These are phyloP conservation scores for Pelmatolapia mariae DNA, from an alignment of 2,113 vertebrate species.

Conservation along the genomic window DNA sequence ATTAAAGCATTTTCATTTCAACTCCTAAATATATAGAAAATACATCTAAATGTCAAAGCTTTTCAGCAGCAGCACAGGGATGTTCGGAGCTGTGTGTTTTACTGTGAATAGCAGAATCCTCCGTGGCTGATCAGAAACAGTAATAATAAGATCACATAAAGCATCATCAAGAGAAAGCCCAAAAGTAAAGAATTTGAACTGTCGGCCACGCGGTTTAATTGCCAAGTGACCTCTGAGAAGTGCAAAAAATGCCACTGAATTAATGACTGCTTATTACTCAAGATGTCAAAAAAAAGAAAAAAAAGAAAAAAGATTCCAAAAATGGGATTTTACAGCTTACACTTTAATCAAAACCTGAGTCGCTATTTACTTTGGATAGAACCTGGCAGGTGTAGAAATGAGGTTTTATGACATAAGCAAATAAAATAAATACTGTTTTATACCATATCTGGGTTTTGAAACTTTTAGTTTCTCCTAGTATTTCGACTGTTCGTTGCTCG, in stretches of 20 bases:
- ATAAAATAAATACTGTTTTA: background rate
- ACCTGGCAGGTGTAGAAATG: background rate
- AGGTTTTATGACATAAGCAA: background rate
- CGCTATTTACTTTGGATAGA: conserved; percentile 16
- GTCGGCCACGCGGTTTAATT: conserved; percentile 5
- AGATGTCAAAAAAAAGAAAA: conserved; percentile 13
- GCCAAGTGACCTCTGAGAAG: conserved; percentile 18
- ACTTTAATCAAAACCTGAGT: conserved; percentile 21
- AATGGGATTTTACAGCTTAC: background rate
- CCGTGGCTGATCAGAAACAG: background rate
- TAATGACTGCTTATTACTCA: conserved; percentile 9
- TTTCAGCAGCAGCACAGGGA: background rate
- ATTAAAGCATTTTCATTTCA: background rate
- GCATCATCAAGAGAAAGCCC: background rate
- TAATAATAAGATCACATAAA: background rate
- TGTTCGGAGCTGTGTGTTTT: background rate
- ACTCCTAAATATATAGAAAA: background rate
- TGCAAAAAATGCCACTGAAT: background rate
- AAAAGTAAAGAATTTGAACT: background rate
- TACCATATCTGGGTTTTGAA: background rate
- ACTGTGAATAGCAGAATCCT: background rate
- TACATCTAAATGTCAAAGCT: background rate
- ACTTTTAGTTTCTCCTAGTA: background rate
- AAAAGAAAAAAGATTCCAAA: background rate
- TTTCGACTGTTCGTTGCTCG: background rate